A percentile compares a stretch with the other conserved stretches of the same genome.
These are phyloP conservation scores for Corapipo altera DNA, from an alignment of 2,113 vertebrate species.

Conservation along the genomic window DNA sequence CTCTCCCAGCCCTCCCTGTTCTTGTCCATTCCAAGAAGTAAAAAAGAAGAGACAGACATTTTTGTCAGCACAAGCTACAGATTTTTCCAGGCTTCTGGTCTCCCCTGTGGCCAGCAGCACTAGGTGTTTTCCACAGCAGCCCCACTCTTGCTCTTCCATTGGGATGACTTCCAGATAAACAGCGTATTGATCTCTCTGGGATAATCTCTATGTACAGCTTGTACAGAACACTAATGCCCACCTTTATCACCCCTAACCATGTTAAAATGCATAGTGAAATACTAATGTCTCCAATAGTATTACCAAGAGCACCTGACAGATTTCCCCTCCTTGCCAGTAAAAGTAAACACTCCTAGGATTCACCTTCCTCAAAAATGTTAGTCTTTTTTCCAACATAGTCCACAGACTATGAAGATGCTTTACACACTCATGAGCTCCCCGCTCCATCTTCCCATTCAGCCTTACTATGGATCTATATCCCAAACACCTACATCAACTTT, in stretches of 20 bases:
- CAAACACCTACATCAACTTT: background rate
- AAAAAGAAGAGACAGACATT: background rate
- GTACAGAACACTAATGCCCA: background rate
- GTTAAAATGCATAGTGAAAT: background rate
- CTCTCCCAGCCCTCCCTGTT: background rate
- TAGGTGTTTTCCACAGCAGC: background rate
- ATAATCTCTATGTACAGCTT: background rate
- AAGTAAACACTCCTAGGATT: background rate
- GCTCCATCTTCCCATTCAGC: background rate
- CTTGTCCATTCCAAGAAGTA: background rate
- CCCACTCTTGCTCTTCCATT: background rate
- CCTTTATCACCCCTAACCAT: background rate
- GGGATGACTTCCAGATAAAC: background rate
- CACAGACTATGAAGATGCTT: background rate
- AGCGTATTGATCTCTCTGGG: background rate
- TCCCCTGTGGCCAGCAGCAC: background rate
- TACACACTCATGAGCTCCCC: background rate
- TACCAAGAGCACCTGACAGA: background rate
- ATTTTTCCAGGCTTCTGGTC: background rate
- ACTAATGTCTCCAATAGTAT: background rate
- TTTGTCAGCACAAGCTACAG: background rate
- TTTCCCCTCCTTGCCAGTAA: background rate
- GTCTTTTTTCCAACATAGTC: background rate
- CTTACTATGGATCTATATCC: background rate
- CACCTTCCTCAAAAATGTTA: background rate